Evolutionary conservation across 2,888 invertebrate species (phyloP).

Genomic region (Eilema sororculum): DNA sequence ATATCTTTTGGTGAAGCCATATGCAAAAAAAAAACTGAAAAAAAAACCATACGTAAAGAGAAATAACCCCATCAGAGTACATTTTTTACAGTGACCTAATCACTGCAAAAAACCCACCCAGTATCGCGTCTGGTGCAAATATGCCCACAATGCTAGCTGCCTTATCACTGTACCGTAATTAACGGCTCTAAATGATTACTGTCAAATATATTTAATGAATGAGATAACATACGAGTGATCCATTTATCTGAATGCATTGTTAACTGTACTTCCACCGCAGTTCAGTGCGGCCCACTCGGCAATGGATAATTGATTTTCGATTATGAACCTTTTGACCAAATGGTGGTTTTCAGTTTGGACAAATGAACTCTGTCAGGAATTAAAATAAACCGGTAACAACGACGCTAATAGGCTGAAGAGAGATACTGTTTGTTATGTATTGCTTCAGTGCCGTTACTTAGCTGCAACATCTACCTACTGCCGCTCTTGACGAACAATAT

Average conservation of each 20-base stretch:
- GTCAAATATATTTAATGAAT: background rate
- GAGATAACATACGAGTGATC: background rate
- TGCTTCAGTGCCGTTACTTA: background rate
- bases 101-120: no score
- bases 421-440: background rate
- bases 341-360: background rate
- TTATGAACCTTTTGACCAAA: background rate
- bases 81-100: no score
- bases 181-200: background rate
- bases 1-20: no score
- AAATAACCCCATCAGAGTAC: no score
- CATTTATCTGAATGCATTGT: constrained; percentile 1
- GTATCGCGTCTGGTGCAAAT: no score
- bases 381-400: background rate
- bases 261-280: background rate
- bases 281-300: background rate
- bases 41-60: no score
- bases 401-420: background rate
- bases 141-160: background rate
- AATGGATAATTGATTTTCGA: background rate
- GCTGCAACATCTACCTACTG: background rate
- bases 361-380: background rate
- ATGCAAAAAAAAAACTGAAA: no score
- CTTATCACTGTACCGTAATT: background rate
- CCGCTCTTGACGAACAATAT: no score